Evolutionary conservation across 2,888 invertebrate genomes (phyloP).

Genomic region (Monopis laevigella): DNA sequence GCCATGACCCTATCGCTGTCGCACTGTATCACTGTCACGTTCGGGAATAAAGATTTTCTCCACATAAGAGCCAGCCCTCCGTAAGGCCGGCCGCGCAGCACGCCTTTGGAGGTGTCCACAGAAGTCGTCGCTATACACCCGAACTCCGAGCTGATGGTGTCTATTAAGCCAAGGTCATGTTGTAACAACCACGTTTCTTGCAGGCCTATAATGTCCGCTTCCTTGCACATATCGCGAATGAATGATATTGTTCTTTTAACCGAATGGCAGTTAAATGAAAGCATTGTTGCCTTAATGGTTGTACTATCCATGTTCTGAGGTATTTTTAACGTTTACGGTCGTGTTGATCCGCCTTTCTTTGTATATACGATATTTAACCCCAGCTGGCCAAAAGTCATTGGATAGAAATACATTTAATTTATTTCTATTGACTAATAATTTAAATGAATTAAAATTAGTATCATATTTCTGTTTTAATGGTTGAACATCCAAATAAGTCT

Average conservation of each 20-base stretch:
- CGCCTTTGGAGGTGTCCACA: slow-evolving; percentile 10
- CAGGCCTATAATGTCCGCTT: slow-evolving; percentile 7
- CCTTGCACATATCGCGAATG: slow-evolving; percentile 5
- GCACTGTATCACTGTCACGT: slow-evolving; percentile 8
- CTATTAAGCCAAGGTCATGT: slow-evolving; percentile 8
- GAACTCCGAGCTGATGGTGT: slow-evolving; percentile 3
- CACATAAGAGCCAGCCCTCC: slow-evolving; percentile 13
- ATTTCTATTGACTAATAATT: too few species aligned
- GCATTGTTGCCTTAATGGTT: neutral
- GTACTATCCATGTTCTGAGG: neutral
- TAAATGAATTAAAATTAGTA: too few species aligned
- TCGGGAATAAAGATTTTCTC: slow-evolving; percentile 5
- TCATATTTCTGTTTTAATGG: too few species aligned
- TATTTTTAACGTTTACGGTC: neutral
- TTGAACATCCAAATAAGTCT: too few species aligned
- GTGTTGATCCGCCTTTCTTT: too few species aligned
- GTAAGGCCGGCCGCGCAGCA: slow-evolving; percentile 11
- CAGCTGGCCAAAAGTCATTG: too few species aligned
- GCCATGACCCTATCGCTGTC: slow-evolving; percentile 1
- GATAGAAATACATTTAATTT: too few species aligned
- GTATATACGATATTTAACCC: too few species aligned
- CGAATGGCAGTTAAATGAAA: slow-evolving; percentile 11
- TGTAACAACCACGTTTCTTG: slow-evolving; percentile 14
- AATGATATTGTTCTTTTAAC: slow-evolving; percentile 1
- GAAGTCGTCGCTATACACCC: slow-evolving; percentile 10